A percentile compares a stretch with the other conserved stretches of the same genome.
phyloP scores from a whole-genome alignment of 2,113 vertebrate species.

The Chascanopsetta lugubris region DNA sequence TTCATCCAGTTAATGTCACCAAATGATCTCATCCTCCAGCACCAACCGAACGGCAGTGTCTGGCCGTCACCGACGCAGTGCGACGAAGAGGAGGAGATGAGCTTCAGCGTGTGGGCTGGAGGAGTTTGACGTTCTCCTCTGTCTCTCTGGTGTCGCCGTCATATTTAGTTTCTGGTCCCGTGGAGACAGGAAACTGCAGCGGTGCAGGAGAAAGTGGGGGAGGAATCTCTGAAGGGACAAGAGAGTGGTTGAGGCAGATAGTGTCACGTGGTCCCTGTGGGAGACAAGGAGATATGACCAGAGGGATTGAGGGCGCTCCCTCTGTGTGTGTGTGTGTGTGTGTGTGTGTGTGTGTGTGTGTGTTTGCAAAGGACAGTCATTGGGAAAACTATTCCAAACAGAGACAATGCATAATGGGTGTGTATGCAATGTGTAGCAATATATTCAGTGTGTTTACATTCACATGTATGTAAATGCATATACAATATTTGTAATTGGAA shows the following conservation, averaged over 20 bases:
- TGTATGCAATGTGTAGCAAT: not conserved
- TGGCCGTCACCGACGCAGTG: not conserved
- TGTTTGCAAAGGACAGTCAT: no score
- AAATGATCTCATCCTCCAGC: not conserved
- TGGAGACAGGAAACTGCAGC: constrained; percentile 55
- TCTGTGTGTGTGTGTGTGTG: constrained; percentile 15
- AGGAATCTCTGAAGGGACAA: constrained; percentile 62
- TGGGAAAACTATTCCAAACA: no score
- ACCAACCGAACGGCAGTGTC: not conserved
- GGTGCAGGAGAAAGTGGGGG: constrained; percentile 43
- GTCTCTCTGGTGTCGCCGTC: constrained; percentile 68
- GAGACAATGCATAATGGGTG: no score
- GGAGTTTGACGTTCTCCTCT: constrained; percentile 60
- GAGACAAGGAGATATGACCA: constrained; percentile 65
- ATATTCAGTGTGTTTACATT: no score
- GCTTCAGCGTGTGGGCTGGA: constrained; percentile 47
- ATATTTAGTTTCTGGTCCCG: constrained; percentile 74
- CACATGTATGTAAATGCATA: no score
- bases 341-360: constrained; percentile 11
- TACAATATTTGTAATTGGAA: no score
- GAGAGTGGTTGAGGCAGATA: constrained; percentile 71
- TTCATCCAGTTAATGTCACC: not conserved
- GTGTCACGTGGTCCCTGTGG: constrained; percentile 68
- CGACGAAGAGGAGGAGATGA: constrained; percentile 23
- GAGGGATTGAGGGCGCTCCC: constrained; percentile 53